phyloP scores from a whole-genome alignment of 2,797 vertebrate species.

The Myotis vivesi region DNA sequence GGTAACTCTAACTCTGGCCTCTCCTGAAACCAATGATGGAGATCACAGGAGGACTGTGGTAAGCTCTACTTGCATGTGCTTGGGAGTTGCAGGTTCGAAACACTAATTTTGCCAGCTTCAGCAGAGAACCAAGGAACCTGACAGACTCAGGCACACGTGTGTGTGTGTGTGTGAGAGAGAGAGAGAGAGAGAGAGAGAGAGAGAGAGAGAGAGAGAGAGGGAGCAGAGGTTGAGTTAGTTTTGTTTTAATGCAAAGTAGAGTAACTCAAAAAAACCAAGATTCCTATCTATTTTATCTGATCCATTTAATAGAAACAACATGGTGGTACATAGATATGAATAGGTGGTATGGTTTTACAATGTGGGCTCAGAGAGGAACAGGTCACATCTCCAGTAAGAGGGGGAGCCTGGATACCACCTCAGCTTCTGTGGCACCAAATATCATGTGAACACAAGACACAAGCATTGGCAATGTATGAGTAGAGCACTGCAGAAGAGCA shows the following conservation, averaged over 20 bases:
- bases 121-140: neutral
- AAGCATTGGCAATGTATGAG: neutral
- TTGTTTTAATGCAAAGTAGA: neutral
- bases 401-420: neutral
- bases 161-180: neutral
- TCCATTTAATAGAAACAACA: neutral
- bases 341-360: neutral
- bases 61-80: neutral
- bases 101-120: neutral
- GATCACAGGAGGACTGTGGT: neutral
- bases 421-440: neutral
- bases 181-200: too few relatives aligned
- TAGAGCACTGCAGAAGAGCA: neutral
- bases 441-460: neutral
- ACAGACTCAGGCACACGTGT: neutral
- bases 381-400: neutral
- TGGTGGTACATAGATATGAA: neutral
- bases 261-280: slow-evolving; percentile 2
- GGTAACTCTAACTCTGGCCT: neutral
- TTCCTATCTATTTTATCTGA: neutral
- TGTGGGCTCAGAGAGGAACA: neutral
- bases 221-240: neutral
- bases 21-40: neutral
- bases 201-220: too few relatives aligned
- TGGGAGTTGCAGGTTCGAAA: neutral